Evolutionary conservation across 37 sponge, comb jelly and placozoan genomes (phyloP), one percentile per base, ranked within the genome.

Genomic region (Bolinopsis microptera): DNA sequence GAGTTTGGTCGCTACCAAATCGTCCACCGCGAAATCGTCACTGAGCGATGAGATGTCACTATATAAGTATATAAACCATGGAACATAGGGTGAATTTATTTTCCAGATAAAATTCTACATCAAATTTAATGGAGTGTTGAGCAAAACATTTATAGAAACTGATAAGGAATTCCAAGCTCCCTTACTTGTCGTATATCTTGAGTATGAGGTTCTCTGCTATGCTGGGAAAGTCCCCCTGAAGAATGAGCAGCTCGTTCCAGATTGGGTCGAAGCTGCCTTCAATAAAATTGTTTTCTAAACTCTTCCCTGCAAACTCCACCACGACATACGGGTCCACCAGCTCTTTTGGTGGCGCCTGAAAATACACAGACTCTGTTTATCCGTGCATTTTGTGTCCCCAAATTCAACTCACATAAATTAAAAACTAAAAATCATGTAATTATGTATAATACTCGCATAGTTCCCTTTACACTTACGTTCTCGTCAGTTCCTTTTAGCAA

Each of bases 321-420:
- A 88, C 92, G 9, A 95, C 95, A 67, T 96, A 99, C 0, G 99
- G 99, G 68, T 99, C 99, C 24, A 99, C 99, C 76, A 99, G 93
- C 69, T 97, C 97, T 94, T 97, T 97, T 94, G 95, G 95, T 0
- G 93, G 94, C 37, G 90, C 68, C 41, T 38, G 38, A 8, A 31
- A 38, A 39, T 75, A 90, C 22, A 93, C 61, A 13, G 61, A 13
- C 13, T 48, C 5, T 48, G n/a, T n/a, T n/a, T n/a, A n/a, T n/a
- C n/a, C n/a, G n/a, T n/a, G n/a, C n/a, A 93, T 95, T 94, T 97
- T 97, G 69, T 96, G 83, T 1, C 95, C 95, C 68, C 95, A 95
- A 93, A 96, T 95, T 38, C 94, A 95, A 36, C 96, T 95, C 27
- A 94, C 92, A 39, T 96, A 96, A 96, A 96, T 70, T 93, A 93